Conservation (phyloP, 2,888 invertebrate genomes). For the Microlaimidae sp. region DNA sequence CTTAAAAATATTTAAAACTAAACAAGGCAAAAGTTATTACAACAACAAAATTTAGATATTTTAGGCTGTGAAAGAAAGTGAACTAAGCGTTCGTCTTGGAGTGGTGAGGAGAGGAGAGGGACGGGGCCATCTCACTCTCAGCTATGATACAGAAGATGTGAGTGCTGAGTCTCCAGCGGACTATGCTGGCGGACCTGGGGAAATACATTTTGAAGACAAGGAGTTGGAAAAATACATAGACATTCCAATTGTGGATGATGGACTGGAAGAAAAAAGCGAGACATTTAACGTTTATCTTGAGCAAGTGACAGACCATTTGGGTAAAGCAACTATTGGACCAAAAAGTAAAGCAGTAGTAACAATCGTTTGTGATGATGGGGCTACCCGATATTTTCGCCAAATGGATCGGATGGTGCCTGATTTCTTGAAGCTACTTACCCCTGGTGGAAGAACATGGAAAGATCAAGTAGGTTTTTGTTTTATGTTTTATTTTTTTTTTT, state of each 20-base stretch:
- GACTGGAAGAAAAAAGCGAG: conserved; percentile 47
- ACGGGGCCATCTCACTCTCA: conserved; percentile 35
- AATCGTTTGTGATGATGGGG: conserved; percentile 45
- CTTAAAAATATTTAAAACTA: no score
- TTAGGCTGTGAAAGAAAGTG: conserved; percentile 22
- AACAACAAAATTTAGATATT: no score
- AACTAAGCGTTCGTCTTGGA: conserved; percentile 18
- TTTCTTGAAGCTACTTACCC: conserved; percentile 21
- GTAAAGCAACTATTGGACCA: conserved; percentile 41
- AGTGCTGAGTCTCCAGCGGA: conserved; percentile 44
- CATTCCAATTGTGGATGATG: conserved; percentile 45
- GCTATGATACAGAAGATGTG: conserved; percentile 46
- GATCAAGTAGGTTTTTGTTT: no score
- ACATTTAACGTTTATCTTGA: conserved; percentile 45
- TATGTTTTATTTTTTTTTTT: no score
- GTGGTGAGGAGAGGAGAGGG: conserved; percentile 16
- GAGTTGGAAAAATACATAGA: conserved; percentile 43
- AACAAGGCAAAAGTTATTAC: no score
- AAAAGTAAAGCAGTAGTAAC: conserved; percentile 40
- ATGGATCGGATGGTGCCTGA: conserved; percentile 18
- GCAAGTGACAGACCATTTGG: no score
- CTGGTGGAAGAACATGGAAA: conserved; percentile 22
- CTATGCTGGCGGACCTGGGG: conserved; percentile 43
- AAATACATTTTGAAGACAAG: conserved; percentile 36
- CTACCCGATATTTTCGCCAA: conserved; percentile 21